phyloP scores from a whole-genome alignment of 2,888 invertebrate species.

The Entomobrya proxima region DNA sequence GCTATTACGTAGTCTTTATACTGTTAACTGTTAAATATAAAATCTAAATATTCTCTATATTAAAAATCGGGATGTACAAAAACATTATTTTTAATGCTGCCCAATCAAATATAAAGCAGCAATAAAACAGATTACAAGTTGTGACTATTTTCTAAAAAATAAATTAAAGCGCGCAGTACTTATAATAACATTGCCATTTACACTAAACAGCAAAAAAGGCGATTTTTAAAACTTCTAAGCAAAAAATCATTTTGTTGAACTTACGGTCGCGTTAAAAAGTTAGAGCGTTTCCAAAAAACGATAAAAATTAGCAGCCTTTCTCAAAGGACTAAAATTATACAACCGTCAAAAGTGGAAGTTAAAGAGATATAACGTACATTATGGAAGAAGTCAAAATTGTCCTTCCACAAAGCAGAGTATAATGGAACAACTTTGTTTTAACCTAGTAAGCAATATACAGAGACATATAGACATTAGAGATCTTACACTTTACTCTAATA shows the following conservation, averaged over 20 bases:
- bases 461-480: background rate
- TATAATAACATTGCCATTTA: background rate
- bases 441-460: background rate
- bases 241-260: slow-evolving; percentile 22
- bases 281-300: background rate
- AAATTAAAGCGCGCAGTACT: background rate
- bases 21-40: slow-evolving; percentile 14
- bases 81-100: background rate
- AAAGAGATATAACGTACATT: background rate
- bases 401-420: background rate
- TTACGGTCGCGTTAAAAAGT: background rate
- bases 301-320: slow-evolving; percentile 11
- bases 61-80: slow-evolving; percentile 54
- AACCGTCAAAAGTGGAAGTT: background rate
- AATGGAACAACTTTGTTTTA: background rate
- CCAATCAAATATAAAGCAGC: too few species aligned
- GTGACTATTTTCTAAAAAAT: too few species aligned
- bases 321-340: background rate
- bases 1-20: background rate
- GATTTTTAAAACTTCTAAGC: background rate
- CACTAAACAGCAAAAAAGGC: background rate
- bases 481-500: background rate
- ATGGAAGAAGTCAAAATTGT: background rate
- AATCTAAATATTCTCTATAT: slow-evolving; percentile 27
- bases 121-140: too few species aligned